Evolutionary conservation across 2,113 vertebrate genomes (phyloP).

Genomic region (Rutilus rutilus): DNA sequence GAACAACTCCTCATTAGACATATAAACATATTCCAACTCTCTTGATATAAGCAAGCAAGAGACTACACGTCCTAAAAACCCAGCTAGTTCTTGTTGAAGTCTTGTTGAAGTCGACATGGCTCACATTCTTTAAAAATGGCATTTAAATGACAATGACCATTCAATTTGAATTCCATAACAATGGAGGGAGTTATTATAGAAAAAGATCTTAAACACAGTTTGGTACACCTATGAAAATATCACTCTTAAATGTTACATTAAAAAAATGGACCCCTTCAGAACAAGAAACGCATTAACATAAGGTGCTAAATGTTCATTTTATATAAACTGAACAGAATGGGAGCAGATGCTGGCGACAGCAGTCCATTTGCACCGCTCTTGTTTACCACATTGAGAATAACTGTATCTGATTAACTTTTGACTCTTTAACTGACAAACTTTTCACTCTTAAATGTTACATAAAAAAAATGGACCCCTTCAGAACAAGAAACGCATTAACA

Average conservation of each 20-base stretch:
- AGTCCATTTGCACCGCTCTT: not conserved
- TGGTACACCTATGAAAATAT: slow-evolving; percentile 33
- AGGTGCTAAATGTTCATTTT: slow-evolving; percentile 8
- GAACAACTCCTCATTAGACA: slow-evolving; percentile 30
- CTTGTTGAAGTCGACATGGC: not conserved
- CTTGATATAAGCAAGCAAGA: not conserved
- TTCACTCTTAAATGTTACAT: not conserved
- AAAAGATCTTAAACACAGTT: slow-evolving; percentile 40
- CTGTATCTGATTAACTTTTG: too few species aligned
- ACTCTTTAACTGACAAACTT: too few species aligned
- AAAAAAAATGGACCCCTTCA: slow-evolving; percentile 36
- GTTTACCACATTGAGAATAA: not conserved
- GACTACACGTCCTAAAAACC: not conserved
- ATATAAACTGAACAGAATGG: not conserved
- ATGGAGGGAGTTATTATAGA: slow-evolving; percentile 7
- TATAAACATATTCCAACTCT: slow-evolving; percentile 24
- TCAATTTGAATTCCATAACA: not conserved
- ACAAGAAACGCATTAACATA: slow-evolving; percentile 16
- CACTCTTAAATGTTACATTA: not conserved
- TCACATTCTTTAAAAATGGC: slow-evolving; percentile 10
- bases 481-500: slow-evolving; percentile 19
- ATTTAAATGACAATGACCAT: not conserved
- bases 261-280: slow-evolving; percentile 39
- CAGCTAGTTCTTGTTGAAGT: not conserved
- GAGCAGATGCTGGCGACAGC: not conserved